These are phyloP conservation scores for Cryptotermes secundus DNA, from an alignment of 1,140 invertebrate genomes.

Conservation along the genomic window DNA sequence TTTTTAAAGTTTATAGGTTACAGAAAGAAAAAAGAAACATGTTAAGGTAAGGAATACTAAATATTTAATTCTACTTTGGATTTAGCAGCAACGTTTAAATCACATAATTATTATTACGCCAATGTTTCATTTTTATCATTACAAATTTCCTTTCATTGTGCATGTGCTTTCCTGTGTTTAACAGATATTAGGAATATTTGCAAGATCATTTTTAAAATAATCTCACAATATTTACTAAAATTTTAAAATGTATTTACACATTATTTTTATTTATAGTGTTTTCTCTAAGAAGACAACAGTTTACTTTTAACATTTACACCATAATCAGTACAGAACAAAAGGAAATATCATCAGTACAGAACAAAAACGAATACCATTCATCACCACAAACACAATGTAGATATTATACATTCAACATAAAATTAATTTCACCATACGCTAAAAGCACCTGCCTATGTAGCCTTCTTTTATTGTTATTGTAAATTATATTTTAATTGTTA, in stretches of 20 bases:
- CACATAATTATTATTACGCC: conserved; percentile 7
- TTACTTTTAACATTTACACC: neutral
- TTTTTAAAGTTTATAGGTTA: conserved; percentile 1
- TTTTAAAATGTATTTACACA: conserved; percentile 12
- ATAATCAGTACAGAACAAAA: neutral
- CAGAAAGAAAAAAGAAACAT: neutral
- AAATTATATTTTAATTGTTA: neutral
- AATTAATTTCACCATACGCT: neutral
- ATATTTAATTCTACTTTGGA: neutral
- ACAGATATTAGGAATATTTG: conserved; percentile 1
- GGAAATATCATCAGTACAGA: neutral
- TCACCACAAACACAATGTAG: neutral
- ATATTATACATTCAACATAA: neutral
- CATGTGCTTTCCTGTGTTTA: neutral
- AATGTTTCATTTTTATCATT: neutral
- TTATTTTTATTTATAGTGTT: conserved; percentile 9
- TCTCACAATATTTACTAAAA: neutral
- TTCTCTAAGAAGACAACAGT: neutral
- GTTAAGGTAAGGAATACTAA: neutral
- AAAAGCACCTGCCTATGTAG: neutral
- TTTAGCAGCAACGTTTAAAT: neutral
- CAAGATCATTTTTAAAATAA: neutral
- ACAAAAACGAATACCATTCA: neutral
- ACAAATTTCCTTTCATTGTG: conserved; percentile 7
- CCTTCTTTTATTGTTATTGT: neutral